Conservation (phyloP, 2,797 vertebrate genomes). For the Catharus ustulatus region DNA sequence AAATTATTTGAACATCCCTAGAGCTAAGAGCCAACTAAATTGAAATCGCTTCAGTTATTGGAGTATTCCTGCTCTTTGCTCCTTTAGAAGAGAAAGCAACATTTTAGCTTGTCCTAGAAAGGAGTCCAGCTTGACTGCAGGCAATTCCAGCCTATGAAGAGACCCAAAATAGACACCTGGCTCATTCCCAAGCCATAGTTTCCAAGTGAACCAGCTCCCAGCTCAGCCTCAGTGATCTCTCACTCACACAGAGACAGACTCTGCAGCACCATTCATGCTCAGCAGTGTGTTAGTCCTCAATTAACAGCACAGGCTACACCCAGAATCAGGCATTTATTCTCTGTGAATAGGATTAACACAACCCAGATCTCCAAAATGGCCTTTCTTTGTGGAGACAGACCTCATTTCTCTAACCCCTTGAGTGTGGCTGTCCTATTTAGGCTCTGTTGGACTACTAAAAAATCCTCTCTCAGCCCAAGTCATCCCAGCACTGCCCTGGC, state of each 20-base stretch:
- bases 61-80: neutral
- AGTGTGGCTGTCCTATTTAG: neutral
- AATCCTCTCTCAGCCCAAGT: neutral
- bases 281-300: neutral
- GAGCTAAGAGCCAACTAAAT: neutral
- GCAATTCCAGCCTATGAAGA: neutral
- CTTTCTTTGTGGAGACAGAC: neutral
- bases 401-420: neutral
- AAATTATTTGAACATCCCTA: neutral
- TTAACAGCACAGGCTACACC: neutral
- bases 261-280: neutral
- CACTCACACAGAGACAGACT: neutral
- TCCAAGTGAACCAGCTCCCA: conserved; percentile 40
- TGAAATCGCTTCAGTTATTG: neutral
- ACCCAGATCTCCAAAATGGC: neutral
- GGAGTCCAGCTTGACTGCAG: neutral
- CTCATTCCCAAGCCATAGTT: conserved; percentile 39
- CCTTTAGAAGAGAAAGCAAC: neutral
- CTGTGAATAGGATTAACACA: neutral
- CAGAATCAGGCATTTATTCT: neutral
- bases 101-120: neutral
- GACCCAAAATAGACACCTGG: conserved; percentile 45
- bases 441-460: neutral
- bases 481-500: accelerated
- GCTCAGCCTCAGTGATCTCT: neutral